Base-by-base conservation (phyloP, 2,888 invertebrate species). In the Zele albiditarsus region DNA sequence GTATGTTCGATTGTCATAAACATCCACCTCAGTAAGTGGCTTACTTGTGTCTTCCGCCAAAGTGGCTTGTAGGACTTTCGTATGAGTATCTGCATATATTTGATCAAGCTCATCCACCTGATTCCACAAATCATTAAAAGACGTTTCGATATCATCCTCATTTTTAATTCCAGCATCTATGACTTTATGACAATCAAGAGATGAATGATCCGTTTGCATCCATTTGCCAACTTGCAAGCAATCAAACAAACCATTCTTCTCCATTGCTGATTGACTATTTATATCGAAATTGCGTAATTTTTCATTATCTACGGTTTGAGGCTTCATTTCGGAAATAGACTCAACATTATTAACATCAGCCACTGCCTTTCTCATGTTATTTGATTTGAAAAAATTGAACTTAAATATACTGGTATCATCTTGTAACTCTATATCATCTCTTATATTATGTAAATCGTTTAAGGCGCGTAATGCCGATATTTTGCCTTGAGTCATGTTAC, bases 21-120 rank as follows among this genome's bases (percentile, higher is more conserved):
- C 95, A 58, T 93, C 94, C 0, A 90, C 82, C 62, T 93, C 93
- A 87, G 91, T 90, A 12, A 90, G 88, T 58, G 83, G 84, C 57
- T 88, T 74, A 78, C 8, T 72, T 20, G 46, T 62, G 20, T 76
- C 79, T 10, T 80, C 78, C n/a, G 83, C 82, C 10, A 84, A 78
- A 3, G 80, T 78, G 12, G 82, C 83, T 49, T 85, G 82, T 0
- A 85, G 89, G 23, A 94, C 87, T 0, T 94, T 92, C 14, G 92
- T 91, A 65, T 93, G 93, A 71, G 93, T 94, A 79, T 95, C 94
- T 0, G 94, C 93, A 85, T 95, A 96, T 69, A 95, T 95, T 86
- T 95, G 94, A 86, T 96, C 95, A 53, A 96, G 88, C 82, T 96
- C 95, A 4, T 95, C 95, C 25, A 95, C 95, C 85, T 95, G 94